phyloP scores from a whole-genome alignment of 92 coral and sea anemone species.

The Epizoanthus fatuus region DNA sequence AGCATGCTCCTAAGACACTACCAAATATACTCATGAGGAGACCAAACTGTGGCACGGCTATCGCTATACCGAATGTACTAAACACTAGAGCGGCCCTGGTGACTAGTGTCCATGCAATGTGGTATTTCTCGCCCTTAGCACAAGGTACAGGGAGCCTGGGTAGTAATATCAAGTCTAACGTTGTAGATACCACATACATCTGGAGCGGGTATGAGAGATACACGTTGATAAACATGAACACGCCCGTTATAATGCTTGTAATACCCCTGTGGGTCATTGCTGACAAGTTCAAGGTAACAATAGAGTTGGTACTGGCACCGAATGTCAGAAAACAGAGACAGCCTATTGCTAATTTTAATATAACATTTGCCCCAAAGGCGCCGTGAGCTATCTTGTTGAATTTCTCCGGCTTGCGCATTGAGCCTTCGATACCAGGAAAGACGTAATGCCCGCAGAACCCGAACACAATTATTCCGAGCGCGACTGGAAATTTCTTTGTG shows the following conservation, averaged over 20 bases:
- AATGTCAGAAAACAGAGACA: constrained; percentile 71
- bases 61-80: constrained; percentile 74
- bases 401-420: constrained; percentile 78
- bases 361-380: constrained; percentile 66
- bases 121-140: constrained; percentile 52
- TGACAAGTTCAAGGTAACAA: constrained; percentile 69
- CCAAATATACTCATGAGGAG: constrained; percentile 86
- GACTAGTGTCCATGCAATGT: constrained; percentile 53
- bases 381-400: constrained; percentile 73
- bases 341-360: constrained; percentile 66
- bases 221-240: constrained; percentile 67
- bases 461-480: constrained; percentile 76
- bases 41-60: constrained; percentile 87
- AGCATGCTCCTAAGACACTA: constrained; percentile 80
- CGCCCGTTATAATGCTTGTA: constrained; percentile 60
- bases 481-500: constrained; percentile 64
- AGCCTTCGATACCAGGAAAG: constrained; percentile 86
- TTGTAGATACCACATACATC: constrained; percentile 79
- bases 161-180: constrained; percentile 67
- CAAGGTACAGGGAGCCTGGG: constrained; percentile 69
- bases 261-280: constrained; percentile 48
- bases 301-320: constrained; percentile 68
- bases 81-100: constrained; percentile 69
- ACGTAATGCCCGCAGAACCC: constrained; percentile 82
- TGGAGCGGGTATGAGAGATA: constrained; percentile 86